These are phyloP conservation scores for Emydura subglobosa DNA, from an alignment of 2,113 vertebrate genomes.

Conservation along the genomic window DNA sequence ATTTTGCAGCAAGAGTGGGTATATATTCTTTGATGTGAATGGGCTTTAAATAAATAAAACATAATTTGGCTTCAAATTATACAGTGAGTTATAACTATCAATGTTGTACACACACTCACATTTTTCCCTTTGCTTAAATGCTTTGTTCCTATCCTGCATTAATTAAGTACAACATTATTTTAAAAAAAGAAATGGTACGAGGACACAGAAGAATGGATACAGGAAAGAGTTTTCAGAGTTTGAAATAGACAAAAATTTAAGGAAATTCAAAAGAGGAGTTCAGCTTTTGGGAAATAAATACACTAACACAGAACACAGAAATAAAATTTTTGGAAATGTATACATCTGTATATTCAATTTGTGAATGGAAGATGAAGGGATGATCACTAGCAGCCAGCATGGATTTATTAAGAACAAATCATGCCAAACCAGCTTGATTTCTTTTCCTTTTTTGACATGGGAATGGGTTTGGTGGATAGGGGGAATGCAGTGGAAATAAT, in stretches of 20 bases:
- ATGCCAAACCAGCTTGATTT: not conserved
- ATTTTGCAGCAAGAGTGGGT: not conserved
- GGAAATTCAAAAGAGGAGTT: not conserved
- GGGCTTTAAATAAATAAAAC: not conserved
- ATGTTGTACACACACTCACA: not conserved
- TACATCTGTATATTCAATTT: not conserved
- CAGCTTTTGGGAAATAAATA: not conserved
- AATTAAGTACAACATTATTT: not conserved
- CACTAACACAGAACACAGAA: not conserved
- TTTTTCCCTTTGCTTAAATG: not conserved
- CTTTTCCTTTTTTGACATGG: not conserved
- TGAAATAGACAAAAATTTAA: not conserved
- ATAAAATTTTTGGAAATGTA: not conserved
- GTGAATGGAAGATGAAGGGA: not conserved
- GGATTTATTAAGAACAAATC: not conserved
- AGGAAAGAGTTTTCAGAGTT: not conserved
- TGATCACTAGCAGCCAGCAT: not conserved
- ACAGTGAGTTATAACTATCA: not conserved
- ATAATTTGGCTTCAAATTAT: not conserved
- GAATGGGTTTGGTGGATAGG: not conserved
- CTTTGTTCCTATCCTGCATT: not conserved
- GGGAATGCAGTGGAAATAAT: not conserved
- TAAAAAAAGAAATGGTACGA: not conserved
- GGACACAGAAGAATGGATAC: not conserved
- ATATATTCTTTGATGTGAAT: not conserved